phyloP scores from a whole-genome alignment of 2,888 invertebrate species.

The Latrodectus elegans region DNA sequence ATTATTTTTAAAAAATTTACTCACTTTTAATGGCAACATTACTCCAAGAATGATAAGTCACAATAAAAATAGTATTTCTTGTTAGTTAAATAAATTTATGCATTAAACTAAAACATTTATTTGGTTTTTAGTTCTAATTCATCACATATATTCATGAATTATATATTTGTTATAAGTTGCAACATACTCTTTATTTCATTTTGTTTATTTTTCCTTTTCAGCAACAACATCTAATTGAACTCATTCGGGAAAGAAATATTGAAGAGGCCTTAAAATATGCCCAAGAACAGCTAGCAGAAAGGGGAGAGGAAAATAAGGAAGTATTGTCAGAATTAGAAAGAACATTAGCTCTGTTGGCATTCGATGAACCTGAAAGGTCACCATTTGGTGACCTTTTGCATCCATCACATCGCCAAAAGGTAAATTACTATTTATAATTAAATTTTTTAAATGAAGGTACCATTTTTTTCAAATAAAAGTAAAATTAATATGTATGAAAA shows the following conservation, averaged over 20 bases:
- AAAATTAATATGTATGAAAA: too few relatives aligned
- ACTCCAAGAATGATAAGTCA: too few relatives aligned
- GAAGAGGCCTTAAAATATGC: slow-evolving; percentile 93
- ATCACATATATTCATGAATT: too few relatives aligned
- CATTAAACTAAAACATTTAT: too few relatives aligned
- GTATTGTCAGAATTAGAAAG: slow-evolving; percentile 88
- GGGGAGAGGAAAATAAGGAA: slow-evolving; percentile 86
- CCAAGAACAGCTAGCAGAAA: slow-evolving; percentile 90
- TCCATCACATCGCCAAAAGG: slow-evolving; percentile 94
- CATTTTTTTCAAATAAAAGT: too few relatives aligned
- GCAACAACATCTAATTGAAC: slow-evolving; percentile 92
- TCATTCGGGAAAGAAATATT: slow-evolving; percentile 87
- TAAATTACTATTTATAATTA: slow-evolving; percentile 73
- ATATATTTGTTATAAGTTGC: too few relatives aligned
- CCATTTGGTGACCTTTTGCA: slow-evolving; percentile 96
- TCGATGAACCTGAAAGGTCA: slow-evolving; percentile 94
- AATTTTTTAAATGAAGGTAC: not conserved
- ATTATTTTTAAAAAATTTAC: too few relatives aligned
- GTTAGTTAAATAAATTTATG: too few relatives aligned
- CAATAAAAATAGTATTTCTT: too few relatives aligned
- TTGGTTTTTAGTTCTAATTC: too few relatives aligned
- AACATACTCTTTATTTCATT: too few relatives aligned
- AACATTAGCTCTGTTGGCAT: slow-evolving; percentile 94
- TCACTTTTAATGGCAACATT: too few relatives aligned
- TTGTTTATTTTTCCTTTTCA: slow-evolving; percentile 74